Evolutionary conservation across 2,113 vertebrate species (phyloP).

Genomic region (Columbina picui): DNA sequence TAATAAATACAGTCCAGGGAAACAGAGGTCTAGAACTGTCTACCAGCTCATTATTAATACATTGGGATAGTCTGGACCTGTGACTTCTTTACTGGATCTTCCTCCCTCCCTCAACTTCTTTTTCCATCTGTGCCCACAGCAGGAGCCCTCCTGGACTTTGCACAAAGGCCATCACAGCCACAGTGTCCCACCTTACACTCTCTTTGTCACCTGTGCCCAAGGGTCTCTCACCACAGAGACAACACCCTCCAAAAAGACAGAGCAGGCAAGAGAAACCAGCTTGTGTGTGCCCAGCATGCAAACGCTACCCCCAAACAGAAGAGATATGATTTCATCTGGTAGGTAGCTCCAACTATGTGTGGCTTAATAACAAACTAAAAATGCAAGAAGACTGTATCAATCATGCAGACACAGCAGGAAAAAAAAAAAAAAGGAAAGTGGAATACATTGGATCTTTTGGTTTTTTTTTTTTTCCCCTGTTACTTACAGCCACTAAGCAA

Average conservation of each 20-base stretch:
- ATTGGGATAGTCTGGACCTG: constrained; percentile 42
- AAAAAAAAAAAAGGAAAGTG: neutral
- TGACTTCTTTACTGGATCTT: constrained; percentile 37
- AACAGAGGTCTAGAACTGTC: constrained; percentile 56
- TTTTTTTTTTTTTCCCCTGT: neutral
- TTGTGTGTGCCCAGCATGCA: neutral
- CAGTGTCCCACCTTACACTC: neutral
- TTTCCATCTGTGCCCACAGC: accelerated
- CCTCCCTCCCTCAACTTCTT: neutral
- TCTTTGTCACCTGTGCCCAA: neutral
- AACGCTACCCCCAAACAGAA: neutral
- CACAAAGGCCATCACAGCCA: neutral
- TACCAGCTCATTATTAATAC: constrained; percentile 66
- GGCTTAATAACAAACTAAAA: neutral
- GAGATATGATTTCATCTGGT: neutral
- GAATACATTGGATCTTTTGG: neutral
- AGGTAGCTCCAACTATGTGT: neutral
- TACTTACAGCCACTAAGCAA: neutral
- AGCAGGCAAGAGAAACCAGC: neutral
- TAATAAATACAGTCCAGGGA: constrained; percentile 33
- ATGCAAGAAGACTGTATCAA: neutral
- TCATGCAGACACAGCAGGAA: neutral
- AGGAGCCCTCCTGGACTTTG: neutral
- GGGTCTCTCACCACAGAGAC: neutral
- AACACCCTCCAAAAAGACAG: neutral